Base-by-base conservation (phyloP, 2,888 invertebrate genomes). In the Pseudococcus longispinus region DNA sequence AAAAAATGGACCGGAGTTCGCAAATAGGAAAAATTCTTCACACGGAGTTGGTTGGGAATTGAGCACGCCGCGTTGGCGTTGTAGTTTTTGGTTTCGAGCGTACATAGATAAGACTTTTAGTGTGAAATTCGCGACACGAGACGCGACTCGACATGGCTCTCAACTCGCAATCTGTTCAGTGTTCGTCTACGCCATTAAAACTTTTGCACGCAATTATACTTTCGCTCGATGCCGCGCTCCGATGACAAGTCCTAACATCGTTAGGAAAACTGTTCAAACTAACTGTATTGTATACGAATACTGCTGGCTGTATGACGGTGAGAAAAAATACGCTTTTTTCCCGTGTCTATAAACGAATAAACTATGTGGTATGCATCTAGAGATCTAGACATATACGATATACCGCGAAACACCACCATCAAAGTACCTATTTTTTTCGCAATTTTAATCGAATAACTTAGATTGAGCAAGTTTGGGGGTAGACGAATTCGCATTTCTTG, bases 141-240 rank as follows among this genome's bases (percentile, higher is more conserved):
- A 51, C 51, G 51, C 51, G 51, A 51, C n/a, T 51, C 51, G 51
- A 51, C 51, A 6, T 51, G n/a, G 51, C 51, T 51, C 26, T 8
- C 65, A 65, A 65, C 51, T 51, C 26, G 23, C 65, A 65, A 65
- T 20, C 65, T 65, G 65, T 65, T 65, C 60, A 15, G 8, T 37
- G 37, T 37, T 37, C 51, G 65, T 65, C 65, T 65, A 65, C 65
- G 26, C 65, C 65, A 65, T 65, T 65, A 65, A 65, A 65, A 65
- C 13, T 65, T 65, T 65, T 65, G 65, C 65, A 65, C 65, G 65
- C 65, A 65, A 65, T 65, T 65, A 65, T 65, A 65, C 65, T 65
- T 65, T 65, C 20, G 26, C 65, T 65, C 3, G 13, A 23, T 15
- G 26, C 65, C 1, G 65, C 26, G 65, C 15, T 26, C 65, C 26